These are phyloP conservation scores for Lasioglossum figueresi DNA, from an alignment of 2,888 invertebrate genomes.

Conservation along the genomic window DNA sequence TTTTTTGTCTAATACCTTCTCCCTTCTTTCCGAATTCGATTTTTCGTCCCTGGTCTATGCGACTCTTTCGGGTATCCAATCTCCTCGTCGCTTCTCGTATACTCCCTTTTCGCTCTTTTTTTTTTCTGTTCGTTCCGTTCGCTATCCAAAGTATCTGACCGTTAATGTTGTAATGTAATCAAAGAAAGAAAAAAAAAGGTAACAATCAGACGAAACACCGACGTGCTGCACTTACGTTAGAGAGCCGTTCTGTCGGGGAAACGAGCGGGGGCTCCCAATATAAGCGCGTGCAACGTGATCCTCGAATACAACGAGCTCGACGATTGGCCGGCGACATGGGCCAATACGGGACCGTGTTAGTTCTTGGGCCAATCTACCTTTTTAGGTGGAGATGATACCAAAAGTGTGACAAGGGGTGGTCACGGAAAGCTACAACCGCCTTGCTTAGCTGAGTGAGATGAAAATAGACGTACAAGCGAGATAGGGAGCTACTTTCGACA, in stretches of 20 bases:
- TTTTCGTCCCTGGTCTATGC: neutral
- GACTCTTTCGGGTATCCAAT: neutral
- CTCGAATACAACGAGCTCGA: constrained; percentile 84
- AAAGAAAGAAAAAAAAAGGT: constrained; percentile 49
- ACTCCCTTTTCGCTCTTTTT: neutral
- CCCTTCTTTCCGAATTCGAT: neutral
- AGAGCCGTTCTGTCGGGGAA: constrained; percentile 98
- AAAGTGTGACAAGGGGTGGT: constrained; percentile 83
- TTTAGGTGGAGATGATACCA: constrained; percentile 86
- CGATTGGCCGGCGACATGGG: constrained; percentile 83
- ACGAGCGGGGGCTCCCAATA: constrained; percentile 89
- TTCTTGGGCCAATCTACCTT: constrained; percentile 86
- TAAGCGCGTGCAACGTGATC: constrained; percentile 93
- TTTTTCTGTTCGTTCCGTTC: constrained; percentile 3
- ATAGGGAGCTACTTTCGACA: constrained; percentile 42
- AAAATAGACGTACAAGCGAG: constrained; percentile 76
- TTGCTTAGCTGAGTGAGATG: constrained; percentile 76
- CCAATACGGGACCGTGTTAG: constrained; percentile 85
- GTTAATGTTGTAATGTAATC: constrained; percentile 10
- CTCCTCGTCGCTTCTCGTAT: constrained; percentile 13
- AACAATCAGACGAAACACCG: constrained; percentile 63
- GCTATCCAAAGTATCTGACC: constrained; percentile 13
- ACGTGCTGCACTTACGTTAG: constrained; percentile 93
- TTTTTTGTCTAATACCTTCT: neutral
- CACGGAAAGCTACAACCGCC: constrained; percentile 75